Percentiles rank a stretch among this genome's conserved stretches.
Conservation (phyloP, 2,888 invertebrate genomes). For the Xanthia icteritia region DNA sequence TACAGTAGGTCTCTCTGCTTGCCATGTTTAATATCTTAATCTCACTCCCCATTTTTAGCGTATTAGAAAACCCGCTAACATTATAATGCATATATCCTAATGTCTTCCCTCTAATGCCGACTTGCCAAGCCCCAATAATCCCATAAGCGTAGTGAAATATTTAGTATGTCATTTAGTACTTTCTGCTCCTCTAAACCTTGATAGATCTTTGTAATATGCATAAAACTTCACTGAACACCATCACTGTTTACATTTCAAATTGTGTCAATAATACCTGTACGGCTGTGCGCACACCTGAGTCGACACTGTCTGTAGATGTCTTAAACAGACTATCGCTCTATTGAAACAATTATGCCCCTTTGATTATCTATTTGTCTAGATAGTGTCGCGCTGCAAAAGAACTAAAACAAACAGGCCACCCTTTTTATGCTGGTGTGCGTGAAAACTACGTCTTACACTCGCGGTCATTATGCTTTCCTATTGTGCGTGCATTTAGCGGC, state of each 20-base stretch:
- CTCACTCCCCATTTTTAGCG: not conserved
- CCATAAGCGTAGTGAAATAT: not conserved
- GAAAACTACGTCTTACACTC: no score
- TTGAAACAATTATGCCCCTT: not conserved
- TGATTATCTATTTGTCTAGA: no score
- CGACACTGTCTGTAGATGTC: not conserved
- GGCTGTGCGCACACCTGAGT: not conserved
- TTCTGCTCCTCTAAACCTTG: not conserved
- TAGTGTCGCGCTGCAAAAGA: no score
- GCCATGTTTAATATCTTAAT: not conserved
- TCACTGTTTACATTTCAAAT: slow-evolving; percentile 1
- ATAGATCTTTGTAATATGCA: not conserved
- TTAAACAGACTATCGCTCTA: not conserved
- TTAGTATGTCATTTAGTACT: not conserved
- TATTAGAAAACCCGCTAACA: not conserved
- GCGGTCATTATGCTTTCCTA: no score
- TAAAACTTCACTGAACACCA: not conserved
- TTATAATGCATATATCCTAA: slow-evolving; percentile 11
- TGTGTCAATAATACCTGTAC: not conserved
- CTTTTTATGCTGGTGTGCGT: no score
- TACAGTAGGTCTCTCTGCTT: not conserved
- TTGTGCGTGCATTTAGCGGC: no score
- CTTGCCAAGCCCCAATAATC: not conserved
- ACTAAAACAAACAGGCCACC: no score
- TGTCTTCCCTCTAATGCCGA: slow-evolving; percentile 31